Base-by-base conservation (phyloP, 1,140 invertebrate species). In the Brachionus angularis region DNA sequence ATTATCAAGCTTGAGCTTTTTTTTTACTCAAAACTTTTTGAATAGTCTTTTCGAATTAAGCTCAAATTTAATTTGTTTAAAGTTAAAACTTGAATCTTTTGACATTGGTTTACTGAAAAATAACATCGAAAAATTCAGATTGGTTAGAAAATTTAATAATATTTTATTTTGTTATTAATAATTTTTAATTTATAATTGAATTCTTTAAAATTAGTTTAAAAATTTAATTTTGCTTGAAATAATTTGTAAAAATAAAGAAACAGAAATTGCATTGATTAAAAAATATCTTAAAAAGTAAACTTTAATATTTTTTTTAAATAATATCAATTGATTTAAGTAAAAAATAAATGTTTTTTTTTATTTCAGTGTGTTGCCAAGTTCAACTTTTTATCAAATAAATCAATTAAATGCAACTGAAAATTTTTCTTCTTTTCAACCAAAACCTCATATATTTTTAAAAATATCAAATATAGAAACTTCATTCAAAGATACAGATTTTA, bases 231-330 rank as follows among this genome's bases (percentile, higher is more conserved):
- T 58, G n/a, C 39, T 58, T 3, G 53, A 58, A 23, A 27, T 58
- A 39, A 39, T 58, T 3, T 39, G 33, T 21, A 58, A 58, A 58
- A 58, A 58, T 58, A 58, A 58, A 58, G 53, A 58, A 2, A 23
- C 53, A 36, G 53, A 58, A 23, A 21, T 58, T 23, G 39, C 36
- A 29, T 58, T 39, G 36, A 58, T 58, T 39, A 58, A 58, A 39
- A 58, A 58, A 39, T 39, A 34, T 23, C n/a, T 58, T 12, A 58
- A 58, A 58, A 36, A 58, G 52, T 55, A 36, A 55, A 3, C 14
- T 33, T 34, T n/a, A n/a, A n/a, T n/a, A n/a, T n/a, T n/a, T n/a
- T n/a, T n/a, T n/a, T n/a, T n/a, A n/a, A n/a, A n/a, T n/a, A n/a
- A n/a, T n/a, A n/a, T n/a, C n/a, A n/a, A n/a, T n/a, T n/a, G 34